Conservation (phyloP, 1,140 invertebrate genomes). For the Goniozus legneri region DNA sequence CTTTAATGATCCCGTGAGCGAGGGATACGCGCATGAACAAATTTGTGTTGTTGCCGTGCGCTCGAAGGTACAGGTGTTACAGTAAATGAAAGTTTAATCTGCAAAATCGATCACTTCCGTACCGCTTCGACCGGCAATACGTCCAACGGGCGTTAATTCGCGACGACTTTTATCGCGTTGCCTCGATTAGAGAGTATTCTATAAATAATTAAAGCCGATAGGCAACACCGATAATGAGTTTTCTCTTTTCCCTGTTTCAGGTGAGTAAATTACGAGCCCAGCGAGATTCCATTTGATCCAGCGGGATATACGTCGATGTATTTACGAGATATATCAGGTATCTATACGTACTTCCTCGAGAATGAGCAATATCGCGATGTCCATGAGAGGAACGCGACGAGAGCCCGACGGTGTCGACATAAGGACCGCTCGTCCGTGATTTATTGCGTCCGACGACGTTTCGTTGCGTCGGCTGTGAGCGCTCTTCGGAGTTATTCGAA, state of each 20-base stretch:
- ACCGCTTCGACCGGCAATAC: slow-evolving; percentile 21
- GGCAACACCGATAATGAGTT: not conserved
- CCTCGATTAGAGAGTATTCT: no score
- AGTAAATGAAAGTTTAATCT: slow-evolving; percentile 35
- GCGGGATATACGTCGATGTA: no score
- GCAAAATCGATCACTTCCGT: slow-evolving; percentile 27
- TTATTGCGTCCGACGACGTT: slow-evolving; percentile 32
- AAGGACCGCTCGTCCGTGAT: slow-evolving; percentile 18
- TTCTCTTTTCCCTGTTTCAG: slow-evolving; percentile 11
- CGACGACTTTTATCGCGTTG: slow-evolving; percentile 21
- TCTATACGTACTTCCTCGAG: not conserved
- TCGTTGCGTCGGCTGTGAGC: slow-evolving; percentile 35
- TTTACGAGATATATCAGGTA: no score
- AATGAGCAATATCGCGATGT: slow-evolving; percentile 30
- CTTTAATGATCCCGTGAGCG: slow-evolving; percentile 37
- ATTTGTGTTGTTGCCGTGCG: slow-evolving; percentile 24
- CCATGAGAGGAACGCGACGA: slow-evolving; percentile 29
- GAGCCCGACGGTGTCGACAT: slow-evolving; percentile 14
- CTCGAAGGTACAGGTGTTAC: slow-evolving; percentile 26
- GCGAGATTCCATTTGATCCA: no score
- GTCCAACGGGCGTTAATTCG: slow-evolving; percentile 23
- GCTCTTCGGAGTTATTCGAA: no score
- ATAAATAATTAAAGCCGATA: no score
- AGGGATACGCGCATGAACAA: slow-evolving; percentile 19
- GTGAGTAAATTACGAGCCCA: no score